Evolutionary conservation across 1,140 invertebrate genomes (phyloP), one percentile per base, ranked within the genome.

Genomic region (Diorhabda elongata): DNA sequence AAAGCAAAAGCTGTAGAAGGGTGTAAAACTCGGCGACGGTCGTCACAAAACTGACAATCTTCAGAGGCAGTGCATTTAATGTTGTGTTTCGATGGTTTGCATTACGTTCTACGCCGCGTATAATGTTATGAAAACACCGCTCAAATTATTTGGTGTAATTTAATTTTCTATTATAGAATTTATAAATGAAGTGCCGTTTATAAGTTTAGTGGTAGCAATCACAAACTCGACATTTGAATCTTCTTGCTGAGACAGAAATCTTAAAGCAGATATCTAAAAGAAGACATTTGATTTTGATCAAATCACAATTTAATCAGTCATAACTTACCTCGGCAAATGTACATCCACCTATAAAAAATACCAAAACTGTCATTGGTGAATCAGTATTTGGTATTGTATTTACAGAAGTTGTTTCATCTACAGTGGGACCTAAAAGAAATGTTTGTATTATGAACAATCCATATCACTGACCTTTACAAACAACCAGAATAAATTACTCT

Each of bases 331-430:
- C 97, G 3, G 96, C 93, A 84, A 92, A 98, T 0, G 97, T 99
- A 79, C 96, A 96, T 3, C 97, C 97, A 7, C 97, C 97, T 41
- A 98, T 90, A 79, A 98, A 98, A 79, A 97, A 95, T 1, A 98
- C 94, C 4, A 98, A 80, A n/a, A 96, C 90, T 2, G 96, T 89
- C 76, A 88, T 88, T 1, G 91, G 87, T 60, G 86, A 86, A 69
- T 94, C 90, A 5, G 86, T 85, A 61, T 75, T 52, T 74, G 42
- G 62, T 72, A 58, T 77, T 44, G 63, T 71, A n/a, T 64, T 58
- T 2, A 74, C 45, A 60, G 60, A 11, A 8, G 74, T 73, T 0
- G 73, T 82, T 73, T 87, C 87, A 74, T 89, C 87, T 57, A 89
- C 75, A 3, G 85, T 84, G 2, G 85, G 85, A 0, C 87, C 87